A percentile compares a stretch with the other conserved stretches of the same genome.
Conservation (phyloP, 2,113 vertebrate species). For the Rhea pennata region DNA sequence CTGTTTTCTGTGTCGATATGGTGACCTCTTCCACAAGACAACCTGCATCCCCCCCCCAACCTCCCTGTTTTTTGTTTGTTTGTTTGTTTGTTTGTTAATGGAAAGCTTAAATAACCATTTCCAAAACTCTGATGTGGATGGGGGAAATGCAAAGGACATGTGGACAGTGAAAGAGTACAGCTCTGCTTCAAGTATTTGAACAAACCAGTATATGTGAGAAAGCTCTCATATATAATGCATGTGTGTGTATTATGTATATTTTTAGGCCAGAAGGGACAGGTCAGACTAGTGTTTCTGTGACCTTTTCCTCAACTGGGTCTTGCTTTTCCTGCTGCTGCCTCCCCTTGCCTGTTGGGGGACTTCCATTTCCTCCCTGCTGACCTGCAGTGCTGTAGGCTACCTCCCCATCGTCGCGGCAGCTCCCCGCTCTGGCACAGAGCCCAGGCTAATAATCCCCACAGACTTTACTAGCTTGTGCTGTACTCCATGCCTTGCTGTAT, state of each 20-base stretch:
- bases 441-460: slow-evolving; percentile 39
- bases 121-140: neutral
- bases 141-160: neutral
- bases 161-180: neutral
- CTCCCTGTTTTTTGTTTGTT: neutral
- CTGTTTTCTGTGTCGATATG: neutral
- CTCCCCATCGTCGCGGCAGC: slow-evolving; percentile 34
- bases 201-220: neutral
- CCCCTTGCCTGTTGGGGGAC: slow-evolving; percentile 21
- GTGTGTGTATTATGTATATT: neutral
- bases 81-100: neutral
- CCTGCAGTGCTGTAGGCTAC: slow-evolving; percentile 33
- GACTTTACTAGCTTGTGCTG: slow-evolving; percentile 34
- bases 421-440: slow-evolving; percentile 43
- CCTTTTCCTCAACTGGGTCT: slow-evolving; percentile 18
- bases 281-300: neutral
- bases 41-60: neutral
- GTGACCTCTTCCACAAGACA: neutral
- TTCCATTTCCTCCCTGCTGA: slow-evolving; percentile 46
- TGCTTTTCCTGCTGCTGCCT: slow-evolving; percentile 25
- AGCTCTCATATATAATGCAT: neutral
- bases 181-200: neutral
- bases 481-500: neutral
- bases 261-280: neutral
- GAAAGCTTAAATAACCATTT: neutral